A percentile compares a stretch with the other conserved stretches of the same genome.
Evolutionary conservation across 2,797 vertebrate genomes (phyloP).

Genomic region (Pseudochromis fuscus): DNA sequence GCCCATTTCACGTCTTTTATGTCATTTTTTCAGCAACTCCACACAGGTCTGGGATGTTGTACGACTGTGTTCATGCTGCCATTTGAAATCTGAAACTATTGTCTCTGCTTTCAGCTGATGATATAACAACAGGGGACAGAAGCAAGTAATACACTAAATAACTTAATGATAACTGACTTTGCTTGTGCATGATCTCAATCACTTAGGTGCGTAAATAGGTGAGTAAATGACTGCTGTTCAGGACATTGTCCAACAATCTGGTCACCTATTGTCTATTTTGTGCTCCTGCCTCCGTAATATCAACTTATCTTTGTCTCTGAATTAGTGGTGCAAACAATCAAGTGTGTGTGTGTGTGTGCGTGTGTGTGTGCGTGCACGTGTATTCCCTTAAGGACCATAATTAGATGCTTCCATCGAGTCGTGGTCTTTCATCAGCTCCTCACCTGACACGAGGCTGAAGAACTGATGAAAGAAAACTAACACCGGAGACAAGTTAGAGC

Average conservation of each 20-base stretch:
- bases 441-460: no score
- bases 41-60: not conserved
- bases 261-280: constrained; percentile 31
- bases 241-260: constrained; percentile 12
- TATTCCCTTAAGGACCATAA: constrained; percentile 19
- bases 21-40: not conserved
- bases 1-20: not conserved
- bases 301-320: constrained; percentile 24
- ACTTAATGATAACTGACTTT: not conserved
- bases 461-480: constrained; percentile 40
- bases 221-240: constrained; percentile 29
- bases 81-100: not conserved
- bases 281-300: constrained; percentile 12
- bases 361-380: not conserved
- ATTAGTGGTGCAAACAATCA: constrained; percentile 14
- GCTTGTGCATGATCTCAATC: constrained; percentile 30
- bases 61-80: not conserved
- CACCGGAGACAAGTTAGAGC: constrained; percentile 46
- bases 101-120: not conserved
- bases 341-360: constrained; percentile 6
- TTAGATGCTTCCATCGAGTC: constrained; percentile 30
- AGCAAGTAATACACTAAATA: constrained; percentile 1
- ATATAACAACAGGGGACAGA: not conserved
- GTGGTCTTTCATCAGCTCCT: constrained; percentile 42
- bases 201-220: constrained; percentile 21